Conservation (phyloP, 2,113 vertebrate genomes). For the Motacilla alba region DNA sequence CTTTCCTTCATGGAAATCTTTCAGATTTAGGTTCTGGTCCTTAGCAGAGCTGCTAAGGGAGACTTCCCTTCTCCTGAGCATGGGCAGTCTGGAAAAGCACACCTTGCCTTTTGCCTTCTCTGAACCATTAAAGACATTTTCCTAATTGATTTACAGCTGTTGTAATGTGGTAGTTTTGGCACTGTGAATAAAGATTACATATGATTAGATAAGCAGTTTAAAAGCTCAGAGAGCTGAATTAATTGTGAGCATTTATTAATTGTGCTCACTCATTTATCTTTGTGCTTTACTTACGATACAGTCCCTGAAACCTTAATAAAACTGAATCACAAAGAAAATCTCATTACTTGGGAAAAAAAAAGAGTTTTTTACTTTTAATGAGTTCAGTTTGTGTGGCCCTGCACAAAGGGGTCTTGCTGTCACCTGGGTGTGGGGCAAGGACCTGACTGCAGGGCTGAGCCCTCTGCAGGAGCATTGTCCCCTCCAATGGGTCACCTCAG, state of each 20-base stretch:
- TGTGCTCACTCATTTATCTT: constrained; percentile 28
- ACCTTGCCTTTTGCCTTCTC: background rate
- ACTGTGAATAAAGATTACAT: background rate
- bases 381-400: background rate
- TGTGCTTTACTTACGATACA: background rate
- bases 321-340: background rate
- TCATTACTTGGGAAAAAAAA: background rate
- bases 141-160: constrained; percentile 8
- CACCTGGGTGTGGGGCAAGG: background rate
- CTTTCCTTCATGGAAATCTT: background rate
- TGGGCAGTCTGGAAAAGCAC: background rate
- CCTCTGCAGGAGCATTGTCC: accelerated
- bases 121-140: background rate
- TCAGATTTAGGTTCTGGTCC: background rate
- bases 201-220: constrained; percentile 26
- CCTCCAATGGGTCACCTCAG: background rate
- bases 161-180: background rate
- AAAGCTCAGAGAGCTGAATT: background rate
- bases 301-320: background rate
- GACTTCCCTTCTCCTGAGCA: background rate
- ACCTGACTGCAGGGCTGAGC: background rate
- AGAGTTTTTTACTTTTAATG: background rate
- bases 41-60: background rate
- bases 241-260: constrained; percentile 1
- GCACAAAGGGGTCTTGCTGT: background rate